A percentile compares a stretch with the other conserved stretches of the same genome.
phyloP scores from a whole-genome alignment of 2,797 vertebrate genomes.

The Scolopax rusticola region DNA sequence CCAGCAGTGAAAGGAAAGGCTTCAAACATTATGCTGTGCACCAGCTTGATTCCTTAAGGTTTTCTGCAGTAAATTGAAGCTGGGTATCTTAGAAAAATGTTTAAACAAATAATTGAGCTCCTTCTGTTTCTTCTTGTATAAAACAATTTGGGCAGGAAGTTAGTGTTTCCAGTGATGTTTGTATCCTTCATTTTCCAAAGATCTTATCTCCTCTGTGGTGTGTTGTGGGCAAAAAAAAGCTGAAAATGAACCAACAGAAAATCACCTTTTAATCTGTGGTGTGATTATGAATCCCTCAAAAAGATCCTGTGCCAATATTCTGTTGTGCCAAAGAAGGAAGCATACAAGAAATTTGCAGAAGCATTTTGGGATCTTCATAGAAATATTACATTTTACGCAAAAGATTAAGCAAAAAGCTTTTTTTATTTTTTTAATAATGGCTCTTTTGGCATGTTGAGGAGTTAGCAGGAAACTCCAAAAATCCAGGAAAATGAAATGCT shows the following conservation, averaged over 20 bases:
- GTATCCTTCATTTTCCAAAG: neutral
- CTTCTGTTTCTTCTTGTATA: conserved; percentile 33
- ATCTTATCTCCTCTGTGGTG: neutral
- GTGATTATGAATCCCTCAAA: neutral
- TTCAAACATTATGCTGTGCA: conserved; percentile 38
- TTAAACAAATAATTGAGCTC: conserved; percentile 61
- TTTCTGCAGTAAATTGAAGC: conserved; percentile 50
- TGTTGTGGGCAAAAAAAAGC: neutral
- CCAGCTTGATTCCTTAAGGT: conserved; percentile 34
- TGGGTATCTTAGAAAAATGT: conserved; percentile 38
- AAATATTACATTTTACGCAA: neutral
- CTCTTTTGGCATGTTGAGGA: neutral
- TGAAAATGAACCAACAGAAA: neutral
- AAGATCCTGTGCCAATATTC: neutral
- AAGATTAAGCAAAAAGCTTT: neutral
- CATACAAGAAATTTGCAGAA: neutral
- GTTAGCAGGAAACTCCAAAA: neutral
- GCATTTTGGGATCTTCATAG: neutral
- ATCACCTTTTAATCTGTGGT: neutral
- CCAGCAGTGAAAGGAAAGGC: conserved; percentile 37
- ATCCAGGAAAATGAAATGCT: neutral
- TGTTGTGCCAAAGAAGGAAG: neutral
- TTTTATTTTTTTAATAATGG: neutral
- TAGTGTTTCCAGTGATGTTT: neutral
- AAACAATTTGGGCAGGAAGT: neutral